Evolutionary conservation across 92 coral and sea anemone species (phyloP), one percentile per base, ranked within the genome.

Genomic region (Zoanthus solanderi): DNA sequence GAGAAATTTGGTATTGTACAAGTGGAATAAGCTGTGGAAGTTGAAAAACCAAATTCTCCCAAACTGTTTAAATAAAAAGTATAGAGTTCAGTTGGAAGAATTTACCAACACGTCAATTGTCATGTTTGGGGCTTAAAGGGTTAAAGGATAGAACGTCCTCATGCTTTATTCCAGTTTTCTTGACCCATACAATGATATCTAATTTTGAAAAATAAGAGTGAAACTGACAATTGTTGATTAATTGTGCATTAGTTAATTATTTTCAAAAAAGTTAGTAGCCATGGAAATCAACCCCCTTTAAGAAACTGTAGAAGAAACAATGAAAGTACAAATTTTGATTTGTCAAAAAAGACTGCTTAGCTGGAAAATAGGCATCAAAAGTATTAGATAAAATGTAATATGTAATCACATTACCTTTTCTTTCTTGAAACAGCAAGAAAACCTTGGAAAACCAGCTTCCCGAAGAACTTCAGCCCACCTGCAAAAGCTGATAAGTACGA

Each of bases 391-490:
- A 8, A 54, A 54, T 8, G 5, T 54, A 54, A 9, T 54, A 9
- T 54, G 7, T 54, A 65, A 65, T 65, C 30, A 65, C 71, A 65
- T 10, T 65, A 6, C 16, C 15, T 67, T 18, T 67, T 69, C 29
- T 17, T 69, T 69, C 11, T 46, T 34, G 13, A 8, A 69, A 69
- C 46, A 69, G 75, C 16, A 69, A 69, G 75, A 69, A 30, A 69
- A 69, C 45, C 45, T 30, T 17, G 15, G 4, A 69, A 69, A 69
- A 0, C 75, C 47, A 69, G 75, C 46, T 9, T 69, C 75, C 75
- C 75, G 11, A 30, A 29, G 75, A 11, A 69, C 75, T 30, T 30
- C 46, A 69, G 75, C 42, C 75, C 75, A 69, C 75, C 46, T 69
- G 45, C 45, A 69, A 5, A 69, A 69, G 17, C 45, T 69, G 5